These are phyloP conservation scores for Galaxias olidus DNA, from an alignment of 2,797 vertebrate genomes.

Conservation along the genomic window DNA sequence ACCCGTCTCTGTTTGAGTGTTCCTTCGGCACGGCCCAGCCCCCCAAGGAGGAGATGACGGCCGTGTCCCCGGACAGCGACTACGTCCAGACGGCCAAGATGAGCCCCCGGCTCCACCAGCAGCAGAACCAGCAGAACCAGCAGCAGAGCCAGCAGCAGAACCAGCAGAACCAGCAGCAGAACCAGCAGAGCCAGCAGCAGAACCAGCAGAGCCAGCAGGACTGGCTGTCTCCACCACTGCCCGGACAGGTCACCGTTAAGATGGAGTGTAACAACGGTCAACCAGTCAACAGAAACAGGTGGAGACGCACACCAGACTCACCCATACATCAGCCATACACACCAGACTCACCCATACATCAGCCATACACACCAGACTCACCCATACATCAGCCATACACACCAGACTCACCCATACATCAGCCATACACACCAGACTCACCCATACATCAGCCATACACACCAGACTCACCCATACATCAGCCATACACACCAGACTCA, in stretches of 20 bases:
- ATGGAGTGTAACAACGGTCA: conserved; percentile 86
- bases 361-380: too few species aligned
- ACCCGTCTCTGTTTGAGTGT: conserved; percentile 87
- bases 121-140: too few species aligned
- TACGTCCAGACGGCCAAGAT: conserved; percentile 86
- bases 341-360: background rate
- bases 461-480: too few species aligned
- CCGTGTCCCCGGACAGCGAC: conserved; percentile 83
- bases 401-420: too few species aligned
- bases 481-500: too few species aligned
- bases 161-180: too few species aligned
- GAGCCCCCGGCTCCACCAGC: conserved; percentile 83
- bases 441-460: too few species aligned
- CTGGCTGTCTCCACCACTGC: conserved; percentile 79
- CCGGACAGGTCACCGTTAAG: conserved; percentile 83
- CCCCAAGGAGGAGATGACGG: conserved; percentile 84
- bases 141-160: too few species aligned
- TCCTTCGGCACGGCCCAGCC: conserved; percentile 83
- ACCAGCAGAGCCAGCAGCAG: conserved; percentile 55
- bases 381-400: too few species aligned
- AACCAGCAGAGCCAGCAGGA: conserved; percentile 72
- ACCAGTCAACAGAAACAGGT: conserved; percentile 85
- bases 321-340: background rate
- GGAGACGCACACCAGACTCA: conserved; percentile 35
- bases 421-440: too few species aligned